Conservation (phyloP, 2,797 vertebrate species). For the Smutsia gigantea region DNA sequence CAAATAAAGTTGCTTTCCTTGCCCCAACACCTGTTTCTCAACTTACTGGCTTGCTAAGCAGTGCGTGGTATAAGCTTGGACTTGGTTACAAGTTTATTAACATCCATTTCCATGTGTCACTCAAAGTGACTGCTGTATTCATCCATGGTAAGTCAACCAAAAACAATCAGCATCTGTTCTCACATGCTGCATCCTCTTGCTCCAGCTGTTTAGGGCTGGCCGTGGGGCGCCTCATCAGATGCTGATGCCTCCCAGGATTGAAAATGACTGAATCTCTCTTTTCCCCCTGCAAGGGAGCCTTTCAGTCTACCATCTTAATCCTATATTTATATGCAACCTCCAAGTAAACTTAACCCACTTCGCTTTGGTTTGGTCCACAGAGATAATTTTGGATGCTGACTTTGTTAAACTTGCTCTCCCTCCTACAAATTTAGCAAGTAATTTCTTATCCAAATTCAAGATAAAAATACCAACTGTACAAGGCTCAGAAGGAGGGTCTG, state of each 20-base stretch:
- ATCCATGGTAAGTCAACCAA: not conserved
- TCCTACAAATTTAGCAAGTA: not conserved
- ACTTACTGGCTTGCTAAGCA: no score
- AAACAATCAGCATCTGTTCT: not conserved
- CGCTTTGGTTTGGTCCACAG: not conserved
- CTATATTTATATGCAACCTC: not conserved
- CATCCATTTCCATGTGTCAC: not conserved
- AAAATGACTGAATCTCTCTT: no score
- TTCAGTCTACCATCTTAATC: no score
- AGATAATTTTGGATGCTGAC: not conserved
- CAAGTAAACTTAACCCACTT: not conserved
- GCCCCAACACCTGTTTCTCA: no score
- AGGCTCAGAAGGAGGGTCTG: not conserved
- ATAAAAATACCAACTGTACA: not conserved
- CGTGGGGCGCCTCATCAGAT: fast-evolving
- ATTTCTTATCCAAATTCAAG: not conserved
- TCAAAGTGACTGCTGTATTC: not conserved
- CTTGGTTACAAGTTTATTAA: not conserved
- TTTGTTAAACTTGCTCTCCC: not conserved
- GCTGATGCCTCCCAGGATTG: fast-evolving
- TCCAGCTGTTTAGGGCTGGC: not conserved
- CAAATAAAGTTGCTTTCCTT: no score
- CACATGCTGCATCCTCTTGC: not conserved
- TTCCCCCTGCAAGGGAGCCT: not conserved
- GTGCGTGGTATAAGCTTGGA: no score